Base-by-base conservation (phyloP, 2,113 vertebrate species). In the Delphinapterus leucas region DNA sequence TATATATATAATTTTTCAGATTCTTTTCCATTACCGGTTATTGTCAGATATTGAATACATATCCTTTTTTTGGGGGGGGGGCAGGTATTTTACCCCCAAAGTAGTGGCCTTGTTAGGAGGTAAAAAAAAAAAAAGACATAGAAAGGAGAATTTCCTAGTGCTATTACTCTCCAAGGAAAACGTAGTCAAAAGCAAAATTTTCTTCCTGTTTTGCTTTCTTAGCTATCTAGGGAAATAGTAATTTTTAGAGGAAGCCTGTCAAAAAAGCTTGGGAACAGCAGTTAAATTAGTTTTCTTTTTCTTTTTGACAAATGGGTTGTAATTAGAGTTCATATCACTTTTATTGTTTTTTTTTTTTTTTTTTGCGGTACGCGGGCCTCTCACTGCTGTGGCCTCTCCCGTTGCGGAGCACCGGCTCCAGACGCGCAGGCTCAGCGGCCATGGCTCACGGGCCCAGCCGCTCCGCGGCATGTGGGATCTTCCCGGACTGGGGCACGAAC, bases 201-300 rank as follows among this genome's bases (percentile, higher is more conserved):
- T 95, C 44, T 63, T 81, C 49, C 67, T 93, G 18, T 84, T 88
- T 49, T 61, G 71, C 61, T 95, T 90, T 91, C 65, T 93, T 58
- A 91, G 63, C 33, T 86, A 97, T 68, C 28, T 91, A 85, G 11
- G 85, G 85, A 92, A 49, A 71, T 74, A 96, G 36, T 91, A n/a
- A 77, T 74, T 95, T 94, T 93, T 81, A 95, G 53, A 81, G 81
- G 79, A 93, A 97, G 38, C n/a, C 65, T 95, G 53, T 92, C 94
- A 95, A 87, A 89, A 96, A 93, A 70, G 44, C 80, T 71, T 73
- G 81, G 47, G 88, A 96, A 80, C 5, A 85, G 71, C 15, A 41
- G 55, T 88, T 94, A 85, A 92, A 89, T 96, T 84, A 90, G 26
- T 38, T 96, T 96, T 96, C 28, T 67, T 74, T 60, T 93, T 91